Evolutionary conservation across 1,140 invertebrate species (phyloP).

Genomic region (Pogonognathellus flavescens): DNA sequence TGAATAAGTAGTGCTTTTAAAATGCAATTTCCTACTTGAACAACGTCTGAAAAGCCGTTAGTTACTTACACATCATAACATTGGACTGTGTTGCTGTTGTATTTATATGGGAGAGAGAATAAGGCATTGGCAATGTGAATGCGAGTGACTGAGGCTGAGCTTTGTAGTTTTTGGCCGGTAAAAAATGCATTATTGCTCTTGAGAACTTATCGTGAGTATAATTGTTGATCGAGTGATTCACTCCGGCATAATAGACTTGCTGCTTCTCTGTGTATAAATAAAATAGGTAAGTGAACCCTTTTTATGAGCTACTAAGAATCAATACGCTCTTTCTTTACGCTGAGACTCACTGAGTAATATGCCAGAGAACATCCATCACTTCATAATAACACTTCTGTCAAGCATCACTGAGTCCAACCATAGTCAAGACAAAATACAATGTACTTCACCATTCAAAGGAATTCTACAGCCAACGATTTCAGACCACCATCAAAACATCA

Average conservation of each 20-base stretch:
- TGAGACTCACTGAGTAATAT: slow-evolving; percentile 45
- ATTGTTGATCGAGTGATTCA: slow-evolving; percentile 46
- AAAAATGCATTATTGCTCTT: slow-evolving; percentile 49
- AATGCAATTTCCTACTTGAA: slow-evolving; percentile 50
- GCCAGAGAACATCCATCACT: slow-evolving; percentile 44
- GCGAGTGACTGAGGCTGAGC: slow-evolving; percentile 23
- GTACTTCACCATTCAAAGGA: slow-evolving; percentile 9
- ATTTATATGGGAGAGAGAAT: not conserved
- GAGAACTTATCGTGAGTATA: slow-evolving; percentile 50
- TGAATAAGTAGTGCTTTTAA: slow-evolving; percentile 43
- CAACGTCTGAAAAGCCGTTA: slow-evolving; percentile 36
- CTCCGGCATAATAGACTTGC: slow-evolving; percentile 32
- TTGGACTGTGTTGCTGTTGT: not conserved
- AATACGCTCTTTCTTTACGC: slow-evolving; percentile 33
- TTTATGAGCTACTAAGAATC: slow-evolving; percentile 50
- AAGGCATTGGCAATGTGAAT: slow-evolving; percentile 30
- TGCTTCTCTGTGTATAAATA: slow-evolving; percentile 45
- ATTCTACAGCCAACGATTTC: not conserved
- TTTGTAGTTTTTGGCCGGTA: slow-evolving; percentile 15
- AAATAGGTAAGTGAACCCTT: slow-evolving; percentile 50
- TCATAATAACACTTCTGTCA: slow-evolving; percentile 50
- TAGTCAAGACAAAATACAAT: slow-evolving; percentile 37
- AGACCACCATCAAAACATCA: slow-evolving; percentile 32
- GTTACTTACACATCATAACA: slow-evolving; percentile 38
- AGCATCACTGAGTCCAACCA: slow-evolving; percentile 7